Conservation (phyloP, 1,140 invertebrate species). For the Anastrepha ludens region DNA sequence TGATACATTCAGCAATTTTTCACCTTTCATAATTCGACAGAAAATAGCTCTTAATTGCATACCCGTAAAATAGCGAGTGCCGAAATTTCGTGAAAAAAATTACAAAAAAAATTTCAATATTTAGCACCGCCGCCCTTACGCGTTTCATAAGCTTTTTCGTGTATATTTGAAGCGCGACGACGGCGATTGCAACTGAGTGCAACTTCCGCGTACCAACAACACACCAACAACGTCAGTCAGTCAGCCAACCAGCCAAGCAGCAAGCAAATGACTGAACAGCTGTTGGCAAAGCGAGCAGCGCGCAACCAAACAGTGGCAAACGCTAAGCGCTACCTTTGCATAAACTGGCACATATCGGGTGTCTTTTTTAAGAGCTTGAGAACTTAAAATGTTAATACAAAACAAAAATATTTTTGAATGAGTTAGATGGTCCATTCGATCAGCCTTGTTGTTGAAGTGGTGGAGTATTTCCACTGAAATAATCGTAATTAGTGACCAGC, state of each 20-base stretch:
- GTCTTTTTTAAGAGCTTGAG: no score
- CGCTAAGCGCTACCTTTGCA: neutral
- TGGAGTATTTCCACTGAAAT: no score
- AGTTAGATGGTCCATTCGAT: no score
- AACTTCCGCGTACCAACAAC: slow-evolving; percentile 23
- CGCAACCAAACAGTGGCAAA: neutral
- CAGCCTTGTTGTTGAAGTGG: no score
- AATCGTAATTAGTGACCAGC: no score
- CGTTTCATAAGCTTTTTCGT: slow-evolving; percentile 16
- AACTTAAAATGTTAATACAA: no score
- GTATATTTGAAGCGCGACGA: slow-evolving; percentile 2
- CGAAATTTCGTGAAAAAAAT: slow-evolving; percentile 10
- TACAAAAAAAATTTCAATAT: neutral
- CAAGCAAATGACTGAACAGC: slow-evolving; percentile 19
- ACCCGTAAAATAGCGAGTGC: neutral
- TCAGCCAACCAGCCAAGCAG: neutral
- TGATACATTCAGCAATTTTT: slow-evolving; percentile 34
- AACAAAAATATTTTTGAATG: no score
- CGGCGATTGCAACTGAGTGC: slow-evolving; percentile 7
- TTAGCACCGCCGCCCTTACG: neutral
- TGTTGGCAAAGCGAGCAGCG: neutral
- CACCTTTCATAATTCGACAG: slow-evolving; percentile 28
- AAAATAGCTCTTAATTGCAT: neutral
- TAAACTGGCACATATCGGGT: neutral
- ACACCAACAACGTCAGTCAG: slow-evolving; percentile 29